Percentiles rank a stretch among this genome's conserved stretches.
These are phyloP conservation scores for Paradoxurus hermaphroditus DNA, from an alignment of 2,113 vertebrate genomes.

Conservation along the genomic window DNA sequence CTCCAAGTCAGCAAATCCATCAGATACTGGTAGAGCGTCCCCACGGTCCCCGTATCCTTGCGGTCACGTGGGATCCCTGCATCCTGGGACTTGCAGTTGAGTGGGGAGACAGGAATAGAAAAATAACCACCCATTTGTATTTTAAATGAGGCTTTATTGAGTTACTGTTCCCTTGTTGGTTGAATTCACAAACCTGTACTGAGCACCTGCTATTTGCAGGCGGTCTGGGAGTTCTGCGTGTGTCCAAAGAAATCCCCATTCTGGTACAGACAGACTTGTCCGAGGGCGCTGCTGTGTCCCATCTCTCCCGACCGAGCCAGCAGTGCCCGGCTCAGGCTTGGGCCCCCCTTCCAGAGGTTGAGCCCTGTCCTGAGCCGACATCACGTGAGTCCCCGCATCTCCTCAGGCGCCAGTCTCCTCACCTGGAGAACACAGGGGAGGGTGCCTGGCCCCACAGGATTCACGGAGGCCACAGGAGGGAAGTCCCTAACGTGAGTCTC, in stretches of 20 bases:
- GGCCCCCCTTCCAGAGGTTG: too few relatives aligned
- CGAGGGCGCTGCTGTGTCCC: background rate
- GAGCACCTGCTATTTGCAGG: background rate
- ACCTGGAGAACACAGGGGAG: background rate
- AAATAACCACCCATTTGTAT: accelerated
- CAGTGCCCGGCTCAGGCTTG: background rate
- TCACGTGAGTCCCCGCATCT: background rate
- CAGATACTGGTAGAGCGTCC: background rate
- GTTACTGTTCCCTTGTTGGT: background rate
- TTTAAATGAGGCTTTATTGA: accelerated
- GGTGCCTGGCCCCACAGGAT: accelerated
- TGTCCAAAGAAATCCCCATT: too few relatives aligned
- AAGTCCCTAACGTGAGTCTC: background rate
- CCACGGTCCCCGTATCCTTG: background rate
- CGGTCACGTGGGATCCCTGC: too few relatives aligned
- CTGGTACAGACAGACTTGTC: too few relatives aligned
- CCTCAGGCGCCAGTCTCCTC: background rate
- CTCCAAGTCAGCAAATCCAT: background rate
- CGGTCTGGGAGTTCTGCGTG: background rate
- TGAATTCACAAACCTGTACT: background rate
- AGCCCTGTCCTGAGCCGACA: background rate
- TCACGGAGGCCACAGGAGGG: background rate
- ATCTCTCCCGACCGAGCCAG: accelerated
- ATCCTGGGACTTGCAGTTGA: accelerated
- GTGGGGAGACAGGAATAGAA: background rate